Percentiles rank a stretch among this genome's conserved stretches.
These are phyloP conservation scores for Heliconius erato DNA, from an alignment of 2,888 invertebrate genomes.

Conservation along the genomic window DNA sequence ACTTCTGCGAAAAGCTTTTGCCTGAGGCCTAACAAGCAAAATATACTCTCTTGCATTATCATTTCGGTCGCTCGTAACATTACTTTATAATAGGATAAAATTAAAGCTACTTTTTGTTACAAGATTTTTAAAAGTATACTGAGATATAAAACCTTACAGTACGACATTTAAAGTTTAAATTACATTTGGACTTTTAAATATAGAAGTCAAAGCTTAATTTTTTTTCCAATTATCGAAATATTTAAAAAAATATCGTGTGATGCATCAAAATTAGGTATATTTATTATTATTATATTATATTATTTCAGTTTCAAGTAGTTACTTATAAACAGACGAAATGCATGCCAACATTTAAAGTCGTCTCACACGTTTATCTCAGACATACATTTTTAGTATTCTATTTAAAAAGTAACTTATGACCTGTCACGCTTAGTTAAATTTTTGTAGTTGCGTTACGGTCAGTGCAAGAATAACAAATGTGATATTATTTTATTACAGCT, in stretches of 20 bases:
- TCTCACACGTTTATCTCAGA: slow-evolving; percentile 26
- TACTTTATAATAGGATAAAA: slow-evolving; percentile 1
- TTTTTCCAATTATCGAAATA: too few species aligned
- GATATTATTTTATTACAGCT: slow-evolving; percentile 28
- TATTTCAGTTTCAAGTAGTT: background rate
- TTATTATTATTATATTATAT: too few species aligned
- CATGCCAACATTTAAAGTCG: slow-evolving; percentile 18
- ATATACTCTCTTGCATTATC: background rate
- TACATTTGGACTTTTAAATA: too few species aligned
- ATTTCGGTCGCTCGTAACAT: background rate
- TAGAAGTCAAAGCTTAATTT: too few species aligned
- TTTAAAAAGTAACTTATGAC: slow-evolving; percentile 40
- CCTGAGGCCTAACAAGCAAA: slow-evolving; percentile 13
- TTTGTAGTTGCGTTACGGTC: slow-evolving; percentile 31
- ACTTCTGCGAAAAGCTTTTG: slow-evolving; percentile 17
- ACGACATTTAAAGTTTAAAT: too few species aligned
- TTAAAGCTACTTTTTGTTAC: background rate
- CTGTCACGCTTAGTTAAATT: slow-evolving; percentile 33
- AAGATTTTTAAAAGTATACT: background rate
- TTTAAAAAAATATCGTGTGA: too few species aligned
- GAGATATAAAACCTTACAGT: background rate
- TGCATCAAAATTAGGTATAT: too few species aligned
- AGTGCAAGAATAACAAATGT: slow-evolving; percentile 41
- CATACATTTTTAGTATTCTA: slow-evolving; percentile 18
- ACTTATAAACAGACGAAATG: background rate